Evolutionary conservation across 2,113 vertebrate species (phyloP).

Genomic region (Petaurus breviceps): DNA sequence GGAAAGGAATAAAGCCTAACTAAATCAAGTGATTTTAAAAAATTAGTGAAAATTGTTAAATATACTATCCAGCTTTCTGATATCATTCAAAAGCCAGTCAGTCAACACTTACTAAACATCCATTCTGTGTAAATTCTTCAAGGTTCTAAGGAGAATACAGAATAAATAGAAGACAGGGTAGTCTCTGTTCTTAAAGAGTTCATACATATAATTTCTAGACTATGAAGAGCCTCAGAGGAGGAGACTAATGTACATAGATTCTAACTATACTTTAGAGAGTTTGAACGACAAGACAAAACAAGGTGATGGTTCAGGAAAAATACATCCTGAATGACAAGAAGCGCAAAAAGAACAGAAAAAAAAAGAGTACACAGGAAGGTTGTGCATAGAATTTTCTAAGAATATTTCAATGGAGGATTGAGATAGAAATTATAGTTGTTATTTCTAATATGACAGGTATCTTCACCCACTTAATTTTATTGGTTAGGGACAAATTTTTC

Average conservation of each 20-base stretch:
- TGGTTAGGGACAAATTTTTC: neutral
- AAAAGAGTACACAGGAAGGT: neutral
- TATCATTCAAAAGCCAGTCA: slow-evolving; percentile 30
- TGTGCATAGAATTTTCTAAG: slow-evolving; percentile 7
- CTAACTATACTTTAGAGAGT: neutral
- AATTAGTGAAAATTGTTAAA: neutral
- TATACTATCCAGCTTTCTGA: neutral
- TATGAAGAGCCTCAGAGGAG: neutral
- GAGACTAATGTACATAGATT: neutral
- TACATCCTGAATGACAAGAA: neutral
- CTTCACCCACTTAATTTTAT: neutral
- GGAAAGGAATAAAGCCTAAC: neutral
- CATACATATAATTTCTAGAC: slow-evolving; percentile 19
- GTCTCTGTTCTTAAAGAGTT: neutral
- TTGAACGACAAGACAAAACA: neutral
- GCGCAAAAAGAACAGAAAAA: slow-evolving; percentile 12
- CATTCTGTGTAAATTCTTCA: neutral
- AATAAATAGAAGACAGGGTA: neutral
- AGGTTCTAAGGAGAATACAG: neutral
- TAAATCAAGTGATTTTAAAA: neutral
- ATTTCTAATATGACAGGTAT: neutral
- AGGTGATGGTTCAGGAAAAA: neutral
- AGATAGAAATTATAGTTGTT: slow-evolving; percentile 20
- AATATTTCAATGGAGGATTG: slow-evolving; percentile 15
- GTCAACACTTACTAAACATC: neutral